A percentile compares a stretch with the other conserved stretches of the same genome.
Conservation (phyloP, 2,888 invertebrate genomes). For the Tenodera sinensis region DNA sequence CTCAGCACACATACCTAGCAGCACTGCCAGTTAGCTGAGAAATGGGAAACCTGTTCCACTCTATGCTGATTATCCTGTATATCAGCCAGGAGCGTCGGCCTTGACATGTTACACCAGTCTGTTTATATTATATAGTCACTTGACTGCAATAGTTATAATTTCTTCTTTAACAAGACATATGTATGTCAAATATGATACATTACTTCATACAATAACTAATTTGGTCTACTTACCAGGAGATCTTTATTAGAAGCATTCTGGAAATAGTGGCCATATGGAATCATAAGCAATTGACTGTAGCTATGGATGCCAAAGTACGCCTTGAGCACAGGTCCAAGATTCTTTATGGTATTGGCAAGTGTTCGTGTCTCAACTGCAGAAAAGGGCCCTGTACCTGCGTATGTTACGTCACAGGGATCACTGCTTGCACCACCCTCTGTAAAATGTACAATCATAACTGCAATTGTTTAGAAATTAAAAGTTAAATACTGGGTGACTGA, state of each 20-base stretch:
- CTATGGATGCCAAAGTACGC: slow-evolving; percentile 72
- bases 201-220: no score
- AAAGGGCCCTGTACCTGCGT: slow-evolving; percentile 57
- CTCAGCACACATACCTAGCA: no score
- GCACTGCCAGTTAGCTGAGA: no score
- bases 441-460: slow-evolving; percentile 31
- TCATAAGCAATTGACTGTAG: slow-evolving; percentile 64
- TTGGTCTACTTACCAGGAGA: slow-evolving; percentile 49
- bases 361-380: slow-evolving; percentile 63
- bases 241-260: slow-evolving; percentile 56
- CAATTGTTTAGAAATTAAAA: background rate
- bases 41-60: no score
- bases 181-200: no score
- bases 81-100: no score
- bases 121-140: no score
- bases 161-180: no score
- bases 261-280: slow-evolving; percentile 66
- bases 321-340: slow-evolving; percentile 51
- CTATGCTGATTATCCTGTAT: no score
- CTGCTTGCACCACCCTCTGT: slow-evolving; percentile 54
- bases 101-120: no score
- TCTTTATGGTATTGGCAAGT: slow-evolving; percentile 53
- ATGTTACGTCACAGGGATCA: slow-evolving; percentile 41
- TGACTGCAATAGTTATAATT: no score
- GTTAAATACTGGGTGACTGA: no score